Evolutionary conservation across 2,113 vertebrate species (phyloP).

Genomic region (Perccottus glenii): DNA sequence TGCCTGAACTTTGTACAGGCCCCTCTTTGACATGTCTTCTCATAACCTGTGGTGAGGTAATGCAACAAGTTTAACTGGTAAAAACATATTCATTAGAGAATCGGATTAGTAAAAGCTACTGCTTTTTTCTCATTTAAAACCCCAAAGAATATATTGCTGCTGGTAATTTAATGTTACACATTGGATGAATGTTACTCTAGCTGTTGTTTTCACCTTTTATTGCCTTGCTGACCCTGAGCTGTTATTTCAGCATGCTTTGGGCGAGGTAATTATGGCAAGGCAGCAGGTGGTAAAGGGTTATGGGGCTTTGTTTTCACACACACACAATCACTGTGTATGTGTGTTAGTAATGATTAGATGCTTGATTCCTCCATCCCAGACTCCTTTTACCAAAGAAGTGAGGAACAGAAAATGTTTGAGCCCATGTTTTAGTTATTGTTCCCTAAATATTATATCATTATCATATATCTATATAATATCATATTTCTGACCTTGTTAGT

Average conservation of each 20-base stretch:
- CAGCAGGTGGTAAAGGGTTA: slow-evolving; percentile 5
- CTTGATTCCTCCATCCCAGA: slow-evolving; percentile 1
- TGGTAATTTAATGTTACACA: background rate
- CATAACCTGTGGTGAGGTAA: background rate
- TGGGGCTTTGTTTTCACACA: background rate
- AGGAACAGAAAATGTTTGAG: background rate
- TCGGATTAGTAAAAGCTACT: background rate
- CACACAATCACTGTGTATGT: slow-evolving; percentile 3
- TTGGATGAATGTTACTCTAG: background rate
- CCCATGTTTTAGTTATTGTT: background rate
- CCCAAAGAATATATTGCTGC: no score
- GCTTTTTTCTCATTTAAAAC: background rate
- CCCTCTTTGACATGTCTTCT: background rate
- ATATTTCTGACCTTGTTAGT: no score
- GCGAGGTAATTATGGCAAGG: slow-evolving; percentile 3
- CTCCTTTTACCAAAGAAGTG: background rate
- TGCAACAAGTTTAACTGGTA: background rate
- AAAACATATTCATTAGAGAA: background rate
- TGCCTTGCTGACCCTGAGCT: background rate
- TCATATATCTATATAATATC: no score
- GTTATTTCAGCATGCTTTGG: slow-evolving; percentile 8
- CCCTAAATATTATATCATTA: background rate
- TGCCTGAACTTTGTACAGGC: slow-evolving; percentile 5
- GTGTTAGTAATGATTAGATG: slow-evolving; percentile 8
- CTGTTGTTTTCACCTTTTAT: background rate